Base-by-base conservation (phyloP, 1,140 invertebrate species). In the Eciton burchellii region DNA sequence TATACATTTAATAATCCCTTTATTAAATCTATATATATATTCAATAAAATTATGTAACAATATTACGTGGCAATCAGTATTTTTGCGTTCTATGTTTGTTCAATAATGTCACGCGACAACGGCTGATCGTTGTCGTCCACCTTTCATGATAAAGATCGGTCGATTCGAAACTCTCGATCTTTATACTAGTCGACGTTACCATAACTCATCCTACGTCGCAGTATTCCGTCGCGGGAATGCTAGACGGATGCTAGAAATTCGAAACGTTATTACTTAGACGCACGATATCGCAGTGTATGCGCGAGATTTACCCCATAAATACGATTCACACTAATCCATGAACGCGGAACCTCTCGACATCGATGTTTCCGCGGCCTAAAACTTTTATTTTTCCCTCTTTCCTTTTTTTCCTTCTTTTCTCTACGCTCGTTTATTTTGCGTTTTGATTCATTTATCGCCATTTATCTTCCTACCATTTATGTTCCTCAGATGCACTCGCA, bases 111-210 rank as follows among this genome's bases (percentile, higher is more conserved):
- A 68, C 29, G 45, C 47, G 49, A 77, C 12, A 66, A 77, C 81
- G 79, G 73, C 60, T 79, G 52, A 26, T 52, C 14, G 60, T 41
- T 60, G 43, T 43, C 59, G 12, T 49, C 35, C 26, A 73, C 59
- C 43, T 49, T 66, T 45, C 71, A 49, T 14, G 56, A 19, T 59
- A 70, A 82, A 73, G 11, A 29, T 73, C 35, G 45, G 9, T 54
- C 77, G 12, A 56, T 66, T 59, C 26, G 63, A 83, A 83, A 83
- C 59, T 35, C n/a, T 68, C 60, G 73, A 73, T 82, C 83, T 84
- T 84, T 81, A 84, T 82, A 68, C 49, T 26, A 11, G 41, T 49
- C 77, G 60, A 43, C 57, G 59, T 63, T 65, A 63, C 66, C 66
- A 66, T 84, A 84, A 84, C 45, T 84, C 65, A 82, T 65, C 35